Conservation (phyloP, 1,140 invertebrate genomes). For the Cherax destructor region DNA sequence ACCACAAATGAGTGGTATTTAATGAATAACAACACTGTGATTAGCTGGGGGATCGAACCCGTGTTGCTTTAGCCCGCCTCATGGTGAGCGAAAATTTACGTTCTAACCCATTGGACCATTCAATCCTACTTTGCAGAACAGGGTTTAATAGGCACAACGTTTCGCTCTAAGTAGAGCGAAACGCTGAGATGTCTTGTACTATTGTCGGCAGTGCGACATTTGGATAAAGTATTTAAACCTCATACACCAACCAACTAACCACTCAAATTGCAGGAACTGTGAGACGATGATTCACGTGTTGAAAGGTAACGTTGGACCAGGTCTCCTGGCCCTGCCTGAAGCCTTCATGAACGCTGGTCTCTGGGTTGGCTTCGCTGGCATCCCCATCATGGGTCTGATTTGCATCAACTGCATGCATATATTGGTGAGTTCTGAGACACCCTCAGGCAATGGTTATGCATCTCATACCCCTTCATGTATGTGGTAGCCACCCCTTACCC, state of each 20-base stretch:
- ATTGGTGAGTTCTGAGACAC: slow-evolving; percentile 78
- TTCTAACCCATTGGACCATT: too few species aligned
- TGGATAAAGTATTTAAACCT: background rate
- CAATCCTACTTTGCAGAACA: too few species aligned
- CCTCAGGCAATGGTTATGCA: background rate
- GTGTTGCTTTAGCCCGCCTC: too few species aligned
- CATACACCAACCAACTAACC: background rate
- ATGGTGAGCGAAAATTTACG: too few species aligned
- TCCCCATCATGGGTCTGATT: slow-evolving; percentile 84
- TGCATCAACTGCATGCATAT: slow-evolving; percentile 93
- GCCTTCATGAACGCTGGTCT: slow-evolving; percentile 88
- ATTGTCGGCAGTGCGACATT: too few species aligned
- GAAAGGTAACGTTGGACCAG: slow-evolving; percentile 90
- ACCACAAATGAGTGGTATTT: too few species aligned
- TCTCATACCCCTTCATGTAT: background rate
- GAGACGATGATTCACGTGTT: slow-evolving; percentile 87
- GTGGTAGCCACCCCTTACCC: too few species aligned
- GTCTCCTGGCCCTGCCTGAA: slow-evolving; percentile 89
- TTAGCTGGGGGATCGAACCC: too few species aligned
- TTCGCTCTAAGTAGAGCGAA: too few species aligned
- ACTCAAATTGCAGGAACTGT: slow-evolving; percentile 78
- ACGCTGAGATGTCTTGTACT: too few species aligned
- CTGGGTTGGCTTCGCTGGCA: slow-evolving; percentile 82
- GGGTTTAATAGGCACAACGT: too few species aligned
- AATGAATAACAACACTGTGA: too few species aligned